These are phyloP conservation scores for Festucalex cinctus DNA, from an alignment of 2,113 vertebrate species.

Conservation along the genomic window DNA sequence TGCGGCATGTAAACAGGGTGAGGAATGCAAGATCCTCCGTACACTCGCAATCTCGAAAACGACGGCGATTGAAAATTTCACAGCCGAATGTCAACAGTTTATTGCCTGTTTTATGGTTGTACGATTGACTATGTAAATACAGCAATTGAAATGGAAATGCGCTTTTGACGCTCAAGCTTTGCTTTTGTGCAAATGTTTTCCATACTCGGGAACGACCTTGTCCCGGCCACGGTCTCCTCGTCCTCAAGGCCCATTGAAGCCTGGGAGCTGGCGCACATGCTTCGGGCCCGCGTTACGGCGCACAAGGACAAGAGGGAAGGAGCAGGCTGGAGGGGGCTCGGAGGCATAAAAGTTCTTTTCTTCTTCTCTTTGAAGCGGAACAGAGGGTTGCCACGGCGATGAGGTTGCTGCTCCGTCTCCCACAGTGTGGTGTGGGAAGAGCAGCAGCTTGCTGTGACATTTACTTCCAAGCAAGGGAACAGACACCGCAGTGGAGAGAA, in stretches of 20 bases:
- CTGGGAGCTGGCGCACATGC: conserved; percentile 75
- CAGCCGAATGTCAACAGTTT: background rate
- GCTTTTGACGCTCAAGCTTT: conserved; percentile 12
- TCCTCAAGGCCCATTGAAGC: conserved; percentile 37
- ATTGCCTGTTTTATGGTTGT: background rate
- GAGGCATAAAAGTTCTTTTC: conserved; percentile 76
- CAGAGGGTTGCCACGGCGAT: conserved; percentile 77
- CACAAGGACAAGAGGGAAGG: conserved; percentile 53
- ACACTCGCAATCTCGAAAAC: background rate
- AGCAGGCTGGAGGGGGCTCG: conserved; percentile 60
- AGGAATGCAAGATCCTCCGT: background rate
- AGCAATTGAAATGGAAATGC: conserved; percentile 6
- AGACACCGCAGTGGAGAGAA: conserved; percentile 43
- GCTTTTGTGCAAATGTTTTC: background rate
- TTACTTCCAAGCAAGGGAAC: conserved; percentile 69
- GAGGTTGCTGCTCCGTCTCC: conserved; percentile 76
- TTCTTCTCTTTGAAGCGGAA: conserved; percentile 71
- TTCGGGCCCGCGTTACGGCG: conserved; percentile 59
- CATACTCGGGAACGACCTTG: conserved; percentile 30
- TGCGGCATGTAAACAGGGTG: background rate
- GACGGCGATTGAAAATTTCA: background rate
- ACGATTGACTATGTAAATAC: background rate
- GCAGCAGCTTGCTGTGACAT: conserved; percentile 79
- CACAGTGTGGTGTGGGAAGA: conserved; percentile 76
- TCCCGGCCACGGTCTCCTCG: conserved; percentile 26